Base-by-base conservation (phyloP, 1,140 invertebrate species). In the Spodoptera litura region DNA sequence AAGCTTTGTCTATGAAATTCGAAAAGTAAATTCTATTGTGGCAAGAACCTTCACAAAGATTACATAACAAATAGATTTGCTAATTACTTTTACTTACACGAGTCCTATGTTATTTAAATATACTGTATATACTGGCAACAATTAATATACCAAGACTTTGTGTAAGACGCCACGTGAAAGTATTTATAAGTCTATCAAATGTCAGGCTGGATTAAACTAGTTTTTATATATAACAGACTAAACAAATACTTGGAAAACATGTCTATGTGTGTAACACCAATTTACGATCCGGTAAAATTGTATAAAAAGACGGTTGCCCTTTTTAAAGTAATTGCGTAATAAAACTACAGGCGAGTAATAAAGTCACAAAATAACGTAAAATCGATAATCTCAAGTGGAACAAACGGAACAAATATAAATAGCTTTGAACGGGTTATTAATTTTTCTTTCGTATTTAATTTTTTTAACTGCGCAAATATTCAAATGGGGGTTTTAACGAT, bases 381-480 rank as follows among this genome's bases (percentile, higher is more conserved):
- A 81, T 78, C 80, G 72, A 81, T 81, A 78, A 78, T 75, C 80
- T 75, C 68, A 51, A 80, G 74, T 70, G 55, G 38, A 79, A 71
- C 59, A 71, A 82, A 79, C 66, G 66, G 61, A 79, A 74, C 52
- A 52, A 31, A 58, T 55, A 79, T 53, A 77, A 77, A 77, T 64
- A 82, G 76, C 77, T 78, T 74, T 85, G 81, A 91, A 92, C 92
- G 92, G 92, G 91, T 93, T 93, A 92, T 93, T 92, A 93, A 93
- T 89, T 86, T 85, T 79, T 82, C 80, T 85, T 88, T 78, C 58
- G 49, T 70, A 88, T 88, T 87, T 87, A 87, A 83, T 88, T 85
- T 86, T 88, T 89, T 91, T 91, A 92, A 93, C 86, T 85, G 87
- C 89, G 74, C 79, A 83, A 93, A 92, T 92, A 93, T 93, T 91